A percentile compares a stretch with the other conserved stretches of the same genome.
Conservation (phyloP, 92 coral and sea anemone genomes). For the Palythoa heliodiscus region DNA sequence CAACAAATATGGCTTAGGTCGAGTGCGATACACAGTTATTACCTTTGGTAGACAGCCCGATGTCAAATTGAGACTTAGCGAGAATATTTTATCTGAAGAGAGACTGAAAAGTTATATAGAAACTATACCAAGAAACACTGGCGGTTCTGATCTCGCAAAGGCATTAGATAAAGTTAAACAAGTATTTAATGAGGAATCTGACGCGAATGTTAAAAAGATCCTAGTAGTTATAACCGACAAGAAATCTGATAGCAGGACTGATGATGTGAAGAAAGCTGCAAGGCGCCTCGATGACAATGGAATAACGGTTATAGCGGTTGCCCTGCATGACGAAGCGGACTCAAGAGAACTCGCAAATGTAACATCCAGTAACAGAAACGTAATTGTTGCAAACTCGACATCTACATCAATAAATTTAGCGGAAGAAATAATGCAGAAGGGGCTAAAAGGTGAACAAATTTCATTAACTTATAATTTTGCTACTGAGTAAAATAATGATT, state of each 20-base stretch:
- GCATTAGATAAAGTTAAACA: conserved; percentile 69
- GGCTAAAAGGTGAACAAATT: conserved; percentile 66
- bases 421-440: conserved; percentile 54
- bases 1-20: conserved; percentile 38
- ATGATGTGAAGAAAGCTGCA: conserved; percentile 58
- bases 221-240: conserved; percentile 80
- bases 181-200: conserved; percentile 55
- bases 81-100: conserved; percentile 17
- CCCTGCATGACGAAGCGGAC: conserved; percentile 78
- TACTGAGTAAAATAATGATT: too few species aligned
- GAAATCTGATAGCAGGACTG: conserved; percentile 45
- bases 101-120: conserved; percentile 52
- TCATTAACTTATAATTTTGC: not conserved
- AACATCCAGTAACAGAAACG: conserved; percentile 62
- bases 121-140: conserved; percentile 51
- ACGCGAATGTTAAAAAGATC: conserved; percentile 74
- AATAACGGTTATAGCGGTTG: conserved; percentile 80
- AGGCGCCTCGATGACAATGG: conserved; percentile 69
- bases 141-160: conserved; percentile 64
- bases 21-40: conserved; percentile 37
- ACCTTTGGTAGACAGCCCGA: conserved; percentile 21
- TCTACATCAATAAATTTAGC: conserved; percentile 59
- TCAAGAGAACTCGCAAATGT: conserved; percentile 67
- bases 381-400: conserved; percentile 52
- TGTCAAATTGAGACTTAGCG: conserved; percentile 27